A percentile compares a stretch with the other conserved stretches of the same genome.
Evolutionary conservation across 2,797 vertebrate genomes (phyloP).

Genomic region (Lophius americanus): DNA sequence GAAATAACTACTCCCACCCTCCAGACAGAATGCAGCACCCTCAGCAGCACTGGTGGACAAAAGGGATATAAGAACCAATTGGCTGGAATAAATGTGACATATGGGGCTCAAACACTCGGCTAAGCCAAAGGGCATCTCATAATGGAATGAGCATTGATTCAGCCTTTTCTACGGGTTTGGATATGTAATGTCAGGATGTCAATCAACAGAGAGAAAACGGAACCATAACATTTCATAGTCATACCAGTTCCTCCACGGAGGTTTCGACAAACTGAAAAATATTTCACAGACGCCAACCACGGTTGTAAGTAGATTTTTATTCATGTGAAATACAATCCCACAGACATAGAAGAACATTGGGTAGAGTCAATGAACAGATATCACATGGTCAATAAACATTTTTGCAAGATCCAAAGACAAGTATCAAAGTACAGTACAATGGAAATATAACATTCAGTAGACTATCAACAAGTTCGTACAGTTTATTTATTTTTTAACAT

Average conservation of each 20-base stretch:
- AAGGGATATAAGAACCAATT: slow-evolving; percentile 20
- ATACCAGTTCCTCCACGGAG: background rate
- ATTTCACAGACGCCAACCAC: slow-evolving; percentile 5
- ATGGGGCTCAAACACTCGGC: slow-evolving; percentile 28
- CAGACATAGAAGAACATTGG: slow-evolving; percentile 74
- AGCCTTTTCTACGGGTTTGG: slow-evolving; percentile 47
- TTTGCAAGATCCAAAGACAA: slow-evolving; percentile 70
- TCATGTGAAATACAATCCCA: slow-evolving; percentile 77
- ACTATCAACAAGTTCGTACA: slow-evolving; percentile 70
- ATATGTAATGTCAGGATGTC: slow-evolving; percentile 49
- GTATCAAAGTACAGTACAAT: slow-evolving; percentile 75
- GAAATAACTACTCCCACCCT: background rate
- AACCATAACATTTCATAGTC: slow-evolving; percentile 15
- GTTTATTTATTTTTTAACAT: slow-evolving; percentile 12
- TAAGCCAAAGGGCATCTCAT: slow-evolving; percentile 34
- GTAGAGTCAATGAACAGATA: slow-evolving; percentile 67
- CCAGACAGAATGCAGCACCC: background rate
- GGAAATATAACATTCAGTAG: slow-evolving; percentile 69
- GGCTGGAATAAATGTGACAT: slow-evolving; percentile 37
- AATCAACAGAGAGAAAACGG: slow-evolving; percentile 40
- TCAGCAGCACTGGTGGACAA: background rate
- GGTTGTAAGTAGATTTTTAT: slow-evolving; percentile 67
- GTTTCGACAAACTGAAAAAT: background rate
- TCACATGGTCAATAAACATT: slow-evolving; percentile 67
- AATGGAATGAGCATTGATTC: slow-evolving; percentile 48